A percentile compares a stretch with the other conserved stretches of the same genome.
These are phyloP conservation scores for Eucera pruinosa DNA, from an alignment of 2,888 invertebrate species.

Conservation along the genomic window DNA sequence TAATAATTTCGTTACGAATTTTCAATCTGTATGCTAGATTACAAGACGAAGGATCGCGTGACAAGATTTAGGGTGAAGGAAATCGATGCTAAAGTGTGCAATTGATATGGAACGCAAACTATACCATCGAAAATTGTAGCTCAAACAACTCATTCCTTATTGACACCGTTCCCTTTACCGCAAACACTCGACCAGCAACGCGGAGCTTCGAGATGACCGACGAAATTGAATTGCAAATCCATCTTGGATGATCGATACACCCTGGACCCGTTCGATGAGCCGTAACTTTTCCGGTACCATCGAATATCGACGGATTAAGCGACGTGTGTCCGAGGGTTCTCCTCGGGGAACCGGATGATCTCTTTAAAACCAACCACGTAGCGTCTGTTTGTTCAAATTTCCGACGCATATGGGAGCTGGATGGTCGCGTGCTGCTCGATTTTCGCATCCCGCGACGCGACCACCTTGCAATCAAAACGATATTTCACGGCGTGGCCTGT, in stretches of 20 bases:
- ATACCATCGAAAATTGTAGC: constrained; percentile 1
- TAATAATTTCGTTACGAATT: too few relatives aligned
- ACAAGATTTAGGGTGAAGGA: neutral
- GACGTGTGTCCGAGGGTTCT: constrained; percentile 5
- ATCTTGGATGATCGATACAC: constrained; percentile 19
- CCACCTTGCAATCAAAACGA: constrained; percentile 46
- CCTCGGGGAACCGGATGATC: constrained; percentile 9
- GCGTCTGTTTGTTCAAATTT: constrained; percentile 75
- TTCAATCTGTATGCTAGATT: neutral
- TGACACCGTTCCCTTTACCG: constrained; percentile 10
- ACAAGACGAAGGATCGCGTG: too few relatives aligned
- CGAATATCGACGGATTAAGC: constrained; percentile 41
- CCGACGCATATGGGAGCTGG: constrained; percentile 63
- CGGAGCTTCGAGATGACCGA: constrained; percentile 12
- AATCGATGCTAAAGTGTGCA: too few relatives aligned
- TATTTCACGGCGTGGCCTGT: constrained; percentile 58
- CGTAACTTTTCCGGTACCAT: constrained; percentile 30
- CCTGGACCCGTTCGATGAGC: constrained; percentile 12
- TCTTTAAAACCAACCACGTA: constrained; percentile 74
- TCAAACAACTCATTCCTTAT: constrained; percentile 2
- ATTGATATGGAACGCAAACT: neutral
- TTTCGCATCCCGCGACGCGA: constrained; percentile 28
- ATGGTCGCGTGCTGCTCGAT: constrained; percentile 34
- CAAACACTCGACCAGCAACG: constrained; percentile 17
- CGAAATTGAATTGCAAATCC: constrained; percentile 49